These are phyloP conservation scores for Poeciliopsis occidentalis DNA, from an alignment of 2,113 vertebrate genomes.

Conservation along the genomic window DNA sequence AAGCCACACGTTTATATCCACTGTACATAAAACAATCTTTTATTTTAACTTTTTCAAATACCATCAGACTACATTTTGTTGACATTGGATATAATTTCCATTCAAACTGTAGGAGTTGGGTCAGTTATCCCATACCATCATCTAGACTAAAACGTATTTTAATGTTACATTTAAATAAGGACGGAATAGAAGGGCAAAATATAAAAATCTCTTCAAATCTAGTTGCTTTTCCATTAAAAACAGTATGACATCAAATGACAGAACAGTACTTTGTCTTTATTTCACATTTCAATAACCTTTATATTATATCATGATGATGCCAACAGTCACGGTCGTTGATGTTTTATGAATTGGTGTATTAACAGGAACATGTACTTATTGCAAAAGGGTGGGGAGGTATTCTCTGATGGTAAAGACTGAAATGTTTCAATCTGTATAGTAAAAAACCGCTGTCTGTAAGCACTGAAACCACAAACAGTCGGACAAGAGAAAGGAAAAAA, in stretches of 20 bases:
- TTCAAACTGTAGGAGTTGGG: no score
- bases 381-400: slow-evolving; percentile 40
- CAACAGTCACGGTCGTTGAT: slow-evolving; percentile 33
- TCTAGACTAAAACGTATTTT: not conserved
- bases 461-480: slow-evolving; percentile 49
- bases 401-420: slow-evolving; percentile 16
- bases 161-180: not conserved
- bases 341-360: not conserved
- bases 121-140: no score
- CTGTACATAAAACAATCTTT: no score
- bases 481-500: slow-evolving; percentile 30
- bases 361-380: slow-evolving; percentile 50
- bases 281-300: slow-evolving; percentile 57
- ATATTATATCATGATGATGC: slow-evolving; percentile 26
- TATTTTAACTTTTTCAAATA: no score
- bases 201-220: not conserved
- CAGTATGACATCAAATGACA: not conserved
- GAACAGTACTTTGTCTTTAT: slow-evolving; percentile 37
- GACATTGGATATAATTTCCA: no score
- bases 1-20: no score
- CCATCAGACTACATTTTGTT: no score
- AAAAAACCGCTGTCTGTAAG: not conserved
- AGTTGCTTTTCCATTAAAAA: not conserved
- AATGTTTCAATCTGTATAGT: not conserved
- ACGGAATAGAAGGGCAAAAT: not conserved